Evolutionary conservation across 2,113 vertebrate species (phyloP).

Genomic region (Melanerpes aurifrons): DNA sequence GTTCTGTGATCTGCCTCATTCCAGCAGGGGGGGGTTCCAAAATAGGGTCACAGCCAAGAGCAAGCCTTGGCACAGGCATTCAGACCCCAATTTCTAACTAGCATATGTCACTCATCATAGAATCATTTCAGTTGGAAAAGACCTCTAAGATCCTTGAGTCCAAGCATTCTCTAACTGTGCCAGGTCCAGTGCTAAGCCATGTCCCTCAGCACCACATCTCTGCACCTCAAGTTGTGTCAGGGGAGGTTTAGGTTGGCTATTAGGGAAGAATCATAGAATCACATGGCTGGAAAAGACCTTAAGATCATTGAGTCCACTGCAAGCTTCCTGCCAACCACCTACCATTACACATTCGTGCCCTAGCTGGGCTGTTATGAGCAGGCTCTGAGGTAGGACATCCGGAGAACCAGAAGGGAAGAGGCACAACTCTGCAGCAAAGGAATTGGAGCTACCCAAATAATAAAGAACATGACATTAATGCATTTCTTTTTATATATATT

Average conservation of each 20-base stretch:
- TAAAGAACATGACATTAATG: background rate
- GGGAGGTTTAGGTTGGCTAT: too few relatives aligned
- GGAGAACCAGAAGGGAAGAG: background rate
- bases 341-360: background rate
- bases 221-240: too few relatives aligned
- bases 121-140: too few relatives aligned
- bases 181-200: too few relatives aligned
- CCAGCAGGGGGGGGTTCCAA: background rate
- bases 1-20: background rate
- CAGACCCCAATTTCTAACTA: background rate
- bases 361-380: slow-evolving; percentile 40
- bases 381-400: slow-evolving; percentile 42
- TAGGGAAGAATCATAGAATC: too few relatives aligned
- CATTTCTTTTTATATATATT: slow-evolving; percentile 40
- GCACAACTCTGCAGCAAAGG: slow-evolving; percentile 7
- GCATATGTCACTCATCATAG: background rate
- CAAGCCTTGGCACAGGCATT: background rate
- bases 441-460: background rate
- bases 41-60: fast-evolving
- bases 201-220: too few relatives aligned
- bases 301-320: background rate
- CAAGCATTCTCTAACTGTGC: too few relatives aligned
- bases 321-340: background rate
- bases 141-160: too few relatives aligned
- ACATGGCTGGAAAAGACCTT: too few relatives aligned